These are phyloP conservation scores for Brienomyrus brachyistius DNA, from an alignment of 2,113 vertebrate species.

Conservation along the genomic window DNA sequence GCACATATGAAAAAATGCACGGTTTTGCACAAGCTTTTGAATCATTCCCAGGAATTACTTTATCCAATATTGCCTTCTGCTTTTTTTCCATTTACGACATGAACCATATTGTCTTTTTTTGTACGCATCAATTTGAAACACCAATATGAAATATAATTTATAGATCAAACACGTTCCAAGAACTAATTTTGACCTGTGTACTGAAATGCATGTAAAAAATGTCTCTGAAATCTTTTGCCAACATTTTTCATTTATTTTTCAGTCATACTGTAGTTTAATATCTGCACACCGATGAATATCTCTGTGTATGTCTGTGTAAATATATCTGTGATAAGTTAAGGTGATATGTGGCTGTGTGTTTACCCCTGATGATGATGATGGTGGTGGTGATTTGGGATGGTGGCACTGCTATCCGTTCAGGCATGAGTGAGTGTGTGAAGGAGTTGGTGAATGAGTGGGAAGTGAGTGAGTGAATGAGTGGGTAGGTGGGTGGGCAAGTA, in stretches of 20 bases:
- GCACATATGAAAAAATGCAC: background rate
- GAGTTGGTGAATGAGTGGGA: background rate
- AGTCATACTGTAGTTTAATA: background rate
- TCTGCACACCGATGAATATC: background rate
- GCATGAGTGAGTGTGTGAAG: background rate
- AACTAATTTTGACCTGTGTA: background rate
- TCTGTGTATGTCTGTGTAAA: background rate
- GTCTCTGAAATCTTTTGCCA: background rate
- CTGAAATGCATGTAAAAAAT: background rate
- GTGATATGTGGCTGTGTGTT: background rate
- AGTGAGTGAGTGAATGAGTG: background rate
- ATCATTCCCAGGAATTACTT: background rate
- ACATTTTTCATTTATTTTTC: background rate
- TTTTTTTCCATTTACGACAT: background rate
- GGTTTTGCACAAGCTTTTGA: background rate
- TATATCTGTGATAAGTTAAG: no score
- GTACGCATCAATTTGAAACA: background rate
- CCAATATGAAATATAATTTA: background rate
- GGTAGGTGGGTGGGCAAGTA: no score
- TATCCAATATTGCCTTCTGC: background rate
- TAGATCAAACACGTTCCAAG: background rate
- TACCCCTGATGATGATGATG: background rate
- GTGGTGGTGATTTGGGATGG: background rate
- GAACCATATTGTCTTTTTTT: background rate
- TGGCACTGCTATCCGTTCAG: background rate